Base-by-base conservation (phyloP, 2,888 invertebrate genomes). In the Andrena trimmerana region DNA sequence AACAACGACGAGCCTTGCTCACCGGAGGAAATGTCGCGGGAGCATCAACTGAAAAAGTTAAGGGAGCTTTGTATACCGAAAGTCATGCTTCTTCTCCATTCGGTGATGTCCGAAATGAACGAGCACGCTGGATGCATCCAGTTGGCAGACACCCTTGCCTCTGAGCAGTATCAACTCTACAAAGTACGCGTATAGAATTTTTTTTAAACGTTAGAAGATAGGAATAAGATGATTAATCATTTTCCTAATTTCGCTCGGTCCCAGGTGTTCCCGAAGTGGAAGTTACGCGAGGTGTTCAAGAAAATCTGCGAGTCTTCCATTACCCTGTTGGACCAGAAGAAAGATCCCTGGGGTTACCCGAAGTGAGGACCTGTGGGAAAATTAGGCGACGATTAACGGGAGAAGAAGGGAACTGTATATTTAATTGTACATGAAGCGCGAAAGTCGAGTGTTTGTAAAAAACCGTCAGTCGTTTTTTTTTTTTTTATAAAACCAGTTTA, bases 41-140 rank as follows among this genome's bases (percentile, higher is more conserved):
- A 95, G 8, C 96, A 96, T 87, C 97, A 98, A 93, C 94, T 98
- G 93, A 95, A 96, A 71, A 96, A 97, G 87, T 95, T 99, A 62
- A 96, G 98, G 67, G 96, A 97, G 83, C 95, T 97, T 27, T 98
- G 97, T 90, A 96, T 99, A 90, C 99, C 99, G 0, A 97, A 98
- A 95, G 95, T 98, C 72, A 96, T 96, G 6, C 95, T 97, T 78
- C 95, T 99, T 50, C 95, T 99, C 42, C 96, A 97, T 87, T 97
- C 96, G 80, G 97, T 99, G 24, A 95, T 99, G 91, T 96, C 96
- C 86, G 96, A 97, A 88, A 96, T 96, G 88, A 96, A 96, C 83
- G 96, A 97, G 89, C 96, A 97, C 88, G 96, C 96, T n/a, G 97
- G 97, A 89, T 97, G 98, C 89, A 89, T 96, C 4, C 96, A 97